A percentile compares a stretch with the other conserved stretches of the same genome.
Evolutionary conservation across 1,140 invertebrate species (phyloP).

Genomic region (Lordiphosa collinella): DNA sequence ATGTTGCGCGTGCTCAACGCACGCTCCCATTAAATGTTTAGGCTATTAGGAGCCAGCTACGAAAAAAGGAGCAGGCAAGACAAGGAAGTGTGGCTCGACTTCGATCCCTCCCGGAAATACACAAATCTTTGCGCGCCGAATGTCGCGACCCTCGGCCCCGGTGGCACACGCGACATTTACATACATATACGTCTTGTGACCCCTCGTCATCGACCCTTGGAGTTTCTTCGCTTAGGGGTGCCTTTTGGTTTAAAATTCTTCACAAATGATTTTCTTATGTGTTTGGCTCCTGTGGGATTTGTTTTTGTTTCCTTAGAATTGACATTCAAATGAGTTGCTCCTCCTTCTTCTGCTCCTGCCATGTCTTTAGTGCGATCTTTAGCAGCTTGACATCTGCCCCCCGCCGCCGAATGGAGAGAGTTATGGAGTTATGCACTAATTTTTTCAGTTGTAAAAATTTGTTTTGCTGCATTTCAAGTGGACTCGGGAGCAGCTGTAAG

Average conservation of each 20-base stretch:
- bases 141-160: constrained; percentile 13
- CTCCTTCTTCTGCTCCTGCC: constrained; percentile 3
- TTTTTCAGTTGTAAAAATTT: constrained; percentile 46
- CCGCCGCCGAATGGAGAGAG: constrained; percentile 18
- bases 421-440: constrained; percentile 61
- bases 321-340: constrained; percentile 64
- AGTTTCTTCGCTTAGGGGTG: constrained; percentile 15
- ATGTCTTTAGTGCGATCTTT: constrained; percentile 46
- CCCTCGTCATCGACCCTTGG: constrained; percentile 16
- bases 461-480: constrained; percentile 15
- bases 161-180: constrained; percentile 44
- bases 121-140: constrained; percentile 31
- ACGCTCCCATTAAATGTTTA: constrained; percentile 74
- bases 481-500: constrained; percentile 4
- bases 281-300: constrained; percentile 50
- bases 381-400: constrained; percentile 61
- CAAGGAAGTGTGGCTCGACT: constrained; percentile 41
- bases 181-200: constrained; percentile 14
- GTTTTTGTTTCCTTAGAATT: constrained; percentile 55
- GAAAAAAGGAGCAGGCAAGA: constrained; percentile 16
- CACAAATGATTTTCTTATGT: constrained; percentile 67
- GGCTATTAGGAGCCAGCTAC: constrained; percentile 36
- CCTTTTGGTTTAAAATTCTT: constrained; percentile 6
- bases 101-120: constrained; percentile 22
- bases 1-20: constrained; percentile 66